Evolutionary conservation across 2,888 invertebrate genomes (phyloP).

Genomic region (Pammene fasciana): DNA sequence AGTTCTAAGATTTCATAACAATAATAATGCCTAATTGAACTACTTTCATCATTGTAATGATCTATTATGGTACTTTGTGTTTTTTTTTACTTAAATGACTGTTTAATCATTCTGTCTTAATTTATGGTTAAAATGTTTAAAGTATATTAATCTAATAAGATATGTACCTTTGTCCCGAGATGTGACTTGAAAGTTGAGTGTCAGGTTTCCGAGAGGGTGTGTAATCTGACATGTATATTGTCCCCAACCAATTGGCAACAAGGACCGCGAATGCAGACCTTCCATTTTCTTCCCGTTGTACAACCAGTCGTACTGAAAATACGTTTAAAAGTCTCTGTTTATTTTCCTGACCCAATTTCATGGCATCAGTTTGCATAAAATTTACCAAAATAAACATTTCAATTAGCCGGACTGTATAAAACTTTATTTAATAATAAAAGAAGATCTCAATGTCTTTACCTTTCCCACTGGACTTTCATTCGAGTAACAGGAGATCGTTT

Average conservation of each 20-base stretch:
- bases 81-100: too few relatives aligned
- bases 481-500: not conserved
- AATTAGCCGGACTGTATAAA: too few relatives aligned
- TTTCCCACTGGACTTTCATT: not conserved
- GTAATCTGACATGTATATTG: constrained; percentile 19
- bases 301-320: constrained; percentile 26
- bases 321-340: not conserved
- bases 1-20: too few relatives aligned
- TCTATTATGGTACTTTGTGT: too few relatives aligned
- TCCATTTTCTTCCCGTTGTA: constrained; percentile 15
- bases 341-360: too few relatives aligned
- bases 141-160: not conserved
- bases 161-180: not conserved
- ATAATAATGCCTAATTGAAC: too few relatives aligned
- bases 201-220: constrained; percentile 26
- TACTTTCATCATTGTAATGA: too few relatives aligned
- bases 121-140: too few relatives aligned
- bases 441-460: not conserved
- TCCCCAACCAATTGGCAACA: constrained; percentile 11
- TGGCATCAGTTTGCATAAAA: too few relatives aligned
- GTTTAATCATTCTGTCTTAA: too few relatives aligned
- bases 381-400: too few relatives aligned
- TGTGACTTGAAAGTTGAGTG: constrained; percentile 15
- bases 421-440: too few relatives aligned
- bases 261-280: not conserved